Evolutionary conservation across 2,797 vertebrate species (phyloP), one percentile per base, ranked within the genome.

Genomic region (Aeoliscus strigatus): DNA sequence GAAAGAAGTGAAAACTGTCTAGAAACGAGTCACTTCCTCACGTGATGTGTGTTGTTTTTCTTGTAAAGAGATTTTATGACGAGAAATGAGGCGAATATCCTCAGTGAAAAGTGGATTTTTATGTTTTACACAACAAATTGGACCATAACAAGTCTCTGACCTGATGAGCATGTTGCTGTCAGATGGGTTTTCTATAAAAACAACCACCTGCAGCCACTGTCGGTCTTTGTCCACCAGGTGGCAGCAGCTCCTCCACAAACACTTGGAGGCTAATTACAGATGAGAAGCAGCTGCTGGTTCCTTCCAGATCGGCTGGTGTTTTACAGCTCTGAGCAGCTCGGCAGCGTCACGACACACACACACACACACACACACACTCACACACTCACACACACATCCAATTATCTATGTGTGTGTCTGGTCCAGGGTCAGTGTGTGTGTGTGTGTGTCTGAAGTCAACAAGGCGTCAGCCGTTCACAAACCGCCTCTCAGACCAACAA

Each of bases 331-430:
- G 15, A 17, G 59, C 57, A 36, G 42, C 30, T 28, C 34, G 31
- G 53, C 48, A 40, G 69, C 67, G 79, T 73, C 81, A 66, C 65
- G 60, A 77, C 62, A 57, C 51, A 25, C 59, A 70, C 69, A 67
- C 51, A 60, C 74, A 60, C 62, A 61, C 61, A 41, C 57, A 54
- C 34, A 53, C 29, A n/a, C n/a, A n/a, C n/a, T n/a, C n/a, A 35
- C 50, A 53, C 37, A 14, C 41, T 33, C 69, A 28, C 34, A 6
- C 61, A 47, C n/a, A n/a, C n/a, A 45, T 53, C 61, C 66, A 47
- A 60, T 64, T 72, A 60, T 48, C 9, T 41, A 12, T 56, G 43
- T 51, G 12, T 44, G 4, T 35, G 38, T 51, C 27, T 52, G 48
- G 28, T 31, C 52, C 29, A 46, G 46, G 23, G 18, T 21, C 18